Conservation (phyloP, 2,797 vertebrate genomes). For the Anas georgica region DNA sequence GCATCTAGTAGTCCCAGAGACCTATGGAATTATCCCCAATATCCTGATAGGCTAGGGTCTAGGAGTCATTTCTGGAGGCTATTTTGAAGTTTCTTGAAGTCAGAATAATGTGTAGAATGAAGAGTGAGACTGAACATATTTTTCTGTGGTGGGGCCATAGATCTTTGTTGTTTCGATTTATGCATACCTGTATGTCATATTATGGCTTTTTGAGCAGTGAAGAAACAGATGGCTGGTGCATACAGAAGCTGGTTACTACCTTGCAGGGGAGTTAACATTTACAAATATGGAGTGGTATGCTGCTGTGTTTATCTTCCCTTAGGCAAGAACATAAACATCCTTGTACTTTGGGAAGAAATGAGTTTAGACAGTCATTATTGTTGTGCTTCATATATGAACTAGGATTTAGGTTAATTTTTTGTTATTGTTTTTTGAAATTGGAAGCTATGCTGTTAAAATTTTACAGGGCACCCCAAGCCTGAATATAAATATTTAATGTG, state of each 20-base stretch:
- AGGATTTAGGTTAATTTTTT: not conserved
- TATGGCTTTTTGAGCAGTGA: not conserved
- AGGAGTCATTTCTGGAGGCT: conserved; percentile 17
- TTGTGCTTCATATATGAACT: not conserved
- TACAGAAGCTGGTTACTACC: conserved; percentile 3
- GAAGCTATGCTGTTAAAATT: not conserved
- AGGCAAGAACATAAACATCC: conserved; percentile 79
- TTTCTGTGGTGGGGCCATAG: not conserved
- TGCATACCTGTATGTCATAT: not conserved
- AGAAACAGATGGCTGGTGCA: not conserved
- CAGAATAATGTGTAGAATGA: not conserved
- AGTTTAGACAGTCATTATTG: not conserved
- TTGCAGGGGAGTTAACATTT: conserved; percentile 63
- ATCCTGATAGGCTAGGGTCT: not conserved
- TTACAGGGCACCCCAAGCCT: not conserved
- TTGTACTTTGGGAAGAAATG: conserved; percentile 57
- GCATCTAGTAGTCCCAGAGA: not conserved
- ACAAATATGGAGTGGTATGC: conserved; percentile 94
- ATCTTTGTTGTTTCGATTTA: conserved; percentile 6
- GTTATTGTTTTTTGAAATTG: not conserved
- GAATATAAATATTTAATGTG: conserved; percentile 26
- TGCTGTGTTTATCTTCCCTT: conserved; percentile 67
- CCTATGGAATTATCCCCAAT: not conserved
- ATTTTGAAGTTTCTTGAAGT: not conserved
- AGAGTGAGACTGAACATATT: not conserved